These are phyloP conservation scores for Propsilocerus akamusi DNA, from an alignment of 1,140 invertebrate genomes.

Conservation along the genomic window DNA sequence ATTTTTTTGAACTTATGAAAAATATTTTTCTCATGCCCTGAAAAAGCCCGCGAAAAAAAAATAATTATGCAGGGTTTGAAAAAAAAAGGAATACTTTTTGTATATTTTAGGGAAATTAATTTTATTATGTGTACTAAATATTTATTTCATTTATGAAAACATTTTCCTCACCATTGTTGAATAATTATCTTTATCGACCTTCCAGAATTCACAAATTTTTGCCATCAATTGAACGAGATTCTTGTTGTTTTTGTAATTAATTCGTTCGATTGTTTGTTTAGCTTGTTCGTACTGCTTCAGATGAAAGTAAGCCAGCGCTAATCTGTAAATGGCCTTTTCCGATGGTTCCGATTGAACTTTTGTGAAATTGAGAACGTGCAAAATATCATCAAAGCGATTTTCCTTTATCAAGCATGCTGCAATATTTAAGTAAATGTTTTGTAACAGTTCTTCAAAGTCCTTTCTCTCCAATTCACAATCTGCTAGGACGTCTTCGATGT, in stretches of 20 bases:
- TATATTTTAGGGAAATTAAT: no score
- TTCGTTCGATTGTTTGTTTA: constrained; percentile 13
- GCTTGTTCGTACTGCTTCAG: constrained; percentile 20
- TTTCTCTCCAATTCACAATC: neutral
- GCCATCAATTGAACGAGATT: constrained; percentile 17
- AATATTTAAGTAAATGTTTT: constrained; percentile 19
- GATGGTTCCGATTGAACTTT: constrained; percentile 10
- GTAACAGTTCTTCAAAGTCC: constrained; percentile 14
- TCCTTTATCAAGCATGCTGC: constrained; percentile 19
- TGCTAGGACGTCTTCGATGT: constrained; percentile 11
- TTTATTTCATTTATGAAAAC: constrained; percentile 20
- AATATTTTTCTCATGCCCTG: no score
- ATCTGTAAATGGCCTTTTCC: constrained; percentile 21
- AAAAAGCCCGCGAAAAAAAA: no score
- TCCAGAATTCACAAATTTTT: constrained; percentile 15
- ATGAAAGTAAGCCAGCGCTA: constrained; percentile 17
- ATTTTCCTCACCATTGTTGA: constrained; percentile 21
- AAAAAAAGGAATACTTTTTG: no score
- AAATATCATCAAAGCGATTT: constrained; percentile 20
- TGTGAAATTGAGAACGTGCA: constrained; percentile 14
- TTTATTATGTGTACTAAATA: no score
- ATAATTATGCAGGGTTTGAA: no score
- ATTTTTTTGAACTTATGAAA: no score
- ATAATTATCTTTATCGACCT: constrained; percentile 17
- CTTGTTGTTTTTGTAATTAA: constrained; percentile 17